Conservation (phyloP, 2,797 vertebrate genomes). For the Hypotaenidia philippensis region DNA sequence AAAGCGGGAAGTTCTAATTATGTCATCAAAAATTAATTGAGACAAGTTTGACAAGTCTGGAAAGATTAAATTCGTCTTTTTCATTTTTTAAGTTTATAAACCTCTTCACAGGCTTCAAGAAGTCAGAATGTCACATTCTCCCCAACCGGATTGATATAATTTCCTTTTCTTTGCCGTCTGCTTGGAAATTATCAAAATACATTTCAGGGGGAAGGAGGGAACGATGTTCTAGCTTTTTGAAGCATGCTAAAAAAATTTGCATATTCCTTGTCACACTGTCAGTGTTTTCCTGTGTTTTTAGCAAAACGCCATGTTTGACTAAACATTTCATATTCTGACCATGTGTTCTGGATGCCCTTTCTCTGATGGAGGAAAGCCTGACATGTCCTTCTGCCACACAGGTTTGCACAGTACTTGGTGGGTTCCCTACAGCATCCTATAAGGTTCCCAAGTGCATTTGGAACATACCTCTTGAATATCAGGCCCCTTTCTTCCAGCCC, state of each 20-base stretch:
- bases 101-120: constrained; percentile 43
- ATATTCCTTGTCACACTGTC: background rate
- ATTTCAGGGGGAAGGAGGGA: constrained; percentile 25
- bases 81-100: constrained; percentile 56
- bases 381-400: background rate
- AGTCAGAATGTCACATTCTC: constrained; percentile 62
- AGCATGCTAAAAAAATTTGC: background rate
- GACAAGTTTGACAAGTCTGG: constrained; percentile 67
- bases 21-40: constrained; percentile 63
- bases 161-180: constrained; percentile 12
- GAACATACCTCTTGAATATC: background rate
- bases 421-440: background rate
- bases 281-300: constrained; percentile 11
- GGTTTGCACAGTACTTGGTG: background rate
- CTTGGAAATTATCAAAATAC: constrained; percentile 52
- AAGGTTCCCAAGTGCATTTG: background rate
- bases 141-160: constrained; percentile 23
- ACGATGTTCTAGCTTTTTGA: constrained; percentile 30
- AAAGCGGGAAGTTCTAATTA: constrained; percentile 57
- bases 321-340: background rate
- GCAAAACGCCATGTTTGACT: background rate
- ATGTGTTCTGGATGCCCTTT: background rate
- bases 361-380: background rate
- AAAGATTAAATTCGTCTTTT: constrained; percentile 39
- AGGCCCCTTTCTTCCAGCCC: background rate